A percentile compares a stretch with the other conserved stretches of the same genome.
Evolutionary conservation across 1,140 invertebrate species (phyloP).

Genomic region (Drosophila pachea): DNA sequence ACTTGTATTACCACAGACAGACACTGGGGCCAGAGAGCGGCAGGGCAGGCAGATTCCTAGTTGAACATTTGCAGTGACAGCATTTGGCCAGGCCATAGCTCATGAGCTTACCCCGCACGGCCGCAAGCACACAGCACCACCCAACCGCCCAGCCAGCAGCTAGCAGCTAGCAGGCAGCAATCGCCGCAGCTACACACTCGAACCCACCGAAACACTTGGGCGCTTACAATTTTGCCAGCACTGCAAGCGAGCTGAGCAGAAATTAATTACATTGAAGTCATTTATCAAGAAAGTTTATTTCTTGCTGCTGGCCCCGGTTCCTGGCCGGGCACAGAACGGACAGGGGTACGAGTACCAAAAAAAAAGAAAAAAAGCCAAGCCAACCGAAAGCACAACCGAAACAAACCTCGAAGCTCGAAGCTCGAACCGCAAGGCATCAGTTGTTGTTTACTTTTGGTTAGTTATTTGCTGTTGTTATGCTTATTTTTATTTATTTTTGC

Average conservation of each 20-base stretch:
- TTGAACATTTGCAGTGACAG: slow-evolving; percentile 70
- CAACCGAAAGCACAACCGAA: slow-evolving; percentile 43
- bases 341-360: not conserved
- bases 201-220: slow-evolving; percentile 26
- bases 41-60: slow-evolving; percentile 4
- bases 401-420: slow-evolving; percentile 53
- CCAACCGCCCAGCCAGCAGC: slow-evolving; percentile 33
- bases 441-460: slow-evolving; percentile 67
- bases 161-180: no score
- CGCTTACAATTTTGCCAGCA: slow-evolving; percentile 45
- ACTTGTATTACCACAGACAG: slow-evolving; percentile 38
- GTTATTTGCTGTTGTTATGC: slow-evolving; percentile 70
- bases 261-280: slow-evolving; percentile 78
- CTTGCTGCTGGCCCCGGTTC: slow-evolving; percentile 49
- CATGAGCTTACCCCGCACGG: slow-evolving; percentile 46
- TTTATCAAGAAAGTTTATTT: slow-evolving; percentile 78
- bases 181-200: no score
- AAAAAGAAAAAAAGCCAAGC: slow-evolving; percentile 22
- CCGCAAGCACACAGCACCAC: no score
- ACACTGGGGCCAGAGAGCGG: not conserved
- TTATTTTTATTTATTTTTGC: slow-evolving; percentile 73
- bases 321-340: not conserved
- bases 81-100: slow-evolving; percentile 60
- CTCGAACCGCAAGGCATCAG: slow-evolving; percentile 67
- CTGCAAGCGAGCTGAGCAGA: slow-evolving; percentile 69